phyloP scores from a whole-genome alignment of 2,888 invertebrate species.

The Mimumesa dahlbomi region DNA sequence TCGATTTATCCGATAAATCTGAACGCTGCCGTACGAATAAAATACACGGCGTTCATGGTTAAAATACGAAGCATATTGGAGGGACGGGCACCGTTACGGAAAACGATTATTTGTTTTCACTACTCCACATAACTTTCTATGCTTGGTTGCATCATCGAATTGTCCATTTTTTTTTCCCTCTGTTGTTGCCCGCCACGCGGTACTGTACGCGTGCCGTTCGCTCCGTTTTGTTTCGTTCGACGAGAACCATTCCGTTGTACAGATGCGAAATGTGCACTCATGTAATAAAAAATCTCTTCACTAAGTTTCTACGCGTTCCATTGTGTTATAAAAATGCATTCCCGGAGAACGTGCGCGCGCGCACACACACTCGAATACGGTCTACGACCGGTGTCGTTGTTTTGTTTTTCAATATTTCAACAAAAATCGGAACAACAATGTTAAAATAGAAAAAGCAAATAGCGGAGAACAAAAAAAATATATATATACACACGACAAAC shows the following conservation, averaged over 20 bases:
- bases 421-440: neutral
- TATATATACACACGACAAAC: too few species aligned
- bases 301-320: conserved; percentile 26
- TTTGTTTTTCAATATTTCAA: neutral
- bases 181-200: too few species aligned
- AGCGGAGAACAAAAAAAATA: too few species aligned
- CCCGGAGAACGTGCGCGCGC: too few species aligned
- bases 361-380: too few species aligned
- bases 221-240: conserved; percentile 25
- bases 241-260: conserved; percentile 16
- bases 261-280: conserved; percentile 23
- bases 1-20: conserved; percentile 31
- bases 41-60: conserved; percentile 23
- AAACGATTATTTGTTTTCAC: conserved; percentile 63
- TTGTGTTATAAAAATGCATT: conserved; percentile 13
- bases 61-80: conserved; percentile 46
- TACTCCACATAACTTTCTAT: conserved; percentile 45
- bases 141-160: conserved; percentile 47
- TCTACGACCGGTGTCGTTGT: too few species aligned
- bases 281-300: conserved; percentile 23
- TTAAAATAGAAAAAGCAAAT: neutral
- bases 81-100: conserved; percentile 50
- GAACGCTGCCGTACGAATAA: conserved; percentile 24
- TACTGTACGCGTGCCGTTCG: conserved; percentile 22
- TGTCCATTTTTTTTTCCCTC: conserved; percentile 34